Base-by-base conservation (phyloP, 2,888 invertebrate genomes). In the Imbricaverruca yamaguchii region DNA sequence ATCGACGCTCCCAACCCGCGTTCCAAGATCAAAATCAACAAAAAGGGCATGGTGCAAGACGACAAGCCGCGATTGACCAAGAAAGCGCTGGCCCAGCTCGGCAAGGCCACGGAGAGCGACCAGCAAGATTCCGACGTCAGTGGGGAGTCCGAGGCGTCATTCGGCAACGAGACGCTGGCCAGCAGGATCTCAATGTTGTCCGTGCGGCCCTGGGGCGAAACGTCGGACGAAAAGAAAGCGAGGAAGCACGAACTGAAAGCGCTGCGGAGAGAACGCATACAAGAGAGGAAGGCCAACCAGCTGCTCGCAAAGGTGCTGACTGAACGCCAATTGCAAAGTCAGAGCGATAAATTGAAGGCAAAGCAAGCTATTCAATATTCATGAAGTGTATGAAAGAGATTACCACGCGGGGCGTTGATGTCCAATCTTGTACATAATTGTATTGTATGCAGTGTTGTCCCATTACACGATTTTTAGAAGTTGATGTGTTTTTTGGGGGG, bases 1-100 rank as follows among this genome's bases (percentile, higher is more conserved):
- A 96, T 97, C 81, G 84, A 81, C 80, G 83, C 8, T 2, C 74
- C 74, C 10, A 53, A 21, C 10, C 23, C 9, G 0, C n/a, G 9
- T 18, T 21, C 8, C 6, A 74, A 74, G 11, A 74, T 74, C 53
- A 55, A 11, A 18, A 55, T 74, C 53, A 21, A 55, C 21, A 74
- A 74, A 10, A 55, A 55, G 9, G 74, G 74, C 21, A 53, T 84
- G 63, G 94, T 94, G 13, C 7, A 39, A 21, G 55, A 55, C 12
- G 69, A 63, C 13, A 63, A 55, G n/a, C 56, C 25, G 4, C 63
- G 63, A 65, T 23, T 80, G 57, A 79, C 79, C n/a, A n/a, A 25
- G 8, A n/a, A 25, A 11, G 57, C 79, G 13, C 77, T 74, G 59
- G 74, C 59, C 6, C 15, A 63, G 23, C 63, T 63, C 23, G 18